phyloP scores from a whole-genome alignment of 1,140 invertebrate species.

The Platorchestia sp. region DNA sequence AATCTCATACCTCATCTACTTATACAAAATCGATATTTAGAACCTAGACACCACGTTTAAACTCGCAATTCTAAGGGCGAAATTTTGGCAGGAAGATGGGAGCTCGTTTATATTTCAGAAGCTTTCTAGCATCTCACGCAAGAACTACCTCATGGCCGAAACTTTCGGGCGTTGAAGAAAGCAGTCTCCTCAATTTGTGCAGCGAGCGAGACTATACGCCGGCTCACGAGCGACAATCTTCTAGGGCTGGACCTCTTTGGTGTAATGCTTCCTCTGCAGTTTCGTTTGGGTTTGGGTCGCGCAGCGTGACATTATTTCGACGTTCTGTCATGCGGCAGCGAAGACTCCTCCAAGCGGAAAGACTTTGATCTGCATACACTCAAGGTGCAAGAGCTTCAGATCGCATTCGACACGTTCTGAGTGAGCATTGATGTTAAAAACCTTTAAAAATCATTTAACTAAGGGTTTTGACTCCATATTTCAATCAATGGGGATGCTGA shows the following conservation, averaged over 20 bases:
- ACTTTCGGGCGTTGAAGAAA: background rate
- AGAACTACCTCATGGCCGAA: background rate
- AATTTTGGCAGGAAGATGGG: background rate
- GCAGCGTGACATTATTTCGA: background rate
- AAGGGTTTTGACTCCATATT: background rate
- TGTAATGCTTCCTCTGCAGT: background rate
- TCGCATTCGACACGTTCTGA: background rate
- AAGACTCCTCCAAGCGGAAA: background rate
- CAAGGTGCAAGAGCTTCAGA: background rate
- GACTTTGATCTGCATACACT: background rate
- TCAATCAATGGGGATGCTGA: no score
- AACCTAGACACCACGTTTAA: background rate
- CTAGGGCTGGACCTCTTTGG: background rate
- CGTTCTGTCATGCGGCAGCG: background rate
- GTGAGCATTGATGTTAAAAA: background rate
- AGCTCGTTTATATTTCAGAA: background rate
- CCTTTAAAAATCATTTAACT: background rate
- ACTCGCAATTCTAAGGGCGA: background rate
- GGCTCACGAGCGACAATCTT: background rate
- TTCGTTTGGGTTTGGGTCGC: background rate
- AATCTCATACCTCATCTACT: background rate
- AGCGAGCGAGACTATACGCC: background rate
- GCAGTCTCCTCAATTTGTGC: background rate
- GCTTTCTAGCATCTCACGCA: background rate
- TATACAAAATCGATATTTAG: background rate